Evolutionary conservation across 2,797 vertebrate genomes (phyloP).

Genomic region (Mionectes olivaceus): DNA sequence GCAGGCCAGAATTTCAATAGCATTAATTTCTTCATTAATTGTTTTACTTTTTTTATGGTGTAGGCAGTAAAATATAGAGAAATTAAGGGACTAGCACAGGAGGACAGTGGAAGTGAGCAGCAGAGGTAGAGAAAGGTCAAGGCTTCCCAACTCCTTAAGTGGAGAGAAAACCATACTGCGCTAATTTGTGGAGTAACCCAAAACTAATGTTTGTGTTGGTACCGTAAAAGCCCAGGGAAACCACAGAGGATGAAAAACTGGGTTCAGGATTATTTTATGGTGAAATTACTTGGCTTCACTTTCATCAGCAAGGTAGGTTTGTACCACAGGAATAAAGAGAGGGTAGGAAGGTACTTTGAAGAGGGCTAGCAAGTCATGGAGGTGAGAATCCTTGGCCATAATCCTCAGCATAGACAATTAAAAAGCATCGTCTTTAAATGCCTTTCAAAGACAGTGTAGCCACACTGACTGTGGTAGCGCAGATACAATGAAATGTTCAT

Average conservation of each 20-base stretch:
- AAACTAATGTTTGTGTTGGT: background rate
- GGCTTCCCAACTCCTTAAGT: background rate
- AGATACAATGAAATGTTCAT: constrained; percentile 16
- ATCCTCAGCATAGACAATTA: background rate
- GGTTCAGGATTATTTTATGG: background rate
- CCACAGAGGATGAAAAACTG: background rate
- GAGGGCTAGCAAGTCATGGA: background rate
- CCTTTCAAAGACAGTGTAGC: background rate
- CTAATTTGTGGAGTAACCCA: background rate
- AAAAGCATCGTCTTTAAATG: background rate
- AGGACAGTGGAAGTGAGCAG: background rate
- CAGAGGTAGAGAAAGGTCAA: background rate
- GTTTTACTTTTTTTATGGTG: background rate
- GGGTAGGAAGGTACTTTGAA: background rate
- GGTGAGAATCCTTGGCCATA: background rate
- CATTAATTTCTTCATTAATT: background rate
- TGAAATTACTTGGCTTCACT: background rate
- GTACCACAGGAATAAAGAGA: background rate
- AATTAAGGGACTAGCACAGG: background rate
- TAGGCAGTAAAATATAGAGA: background rate
- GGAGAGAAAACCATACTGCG: background rate
- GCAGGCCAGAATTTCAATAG: background rate
- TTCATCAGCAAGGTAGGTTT: background rate
- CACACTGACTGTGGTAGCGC: constrained; percentile 2
- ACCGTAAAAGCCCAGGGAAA: background rate